phyloP scores from a whole-genome alignment of 2,113 vertebrate species.

The Mustelus asterias region DNA sequence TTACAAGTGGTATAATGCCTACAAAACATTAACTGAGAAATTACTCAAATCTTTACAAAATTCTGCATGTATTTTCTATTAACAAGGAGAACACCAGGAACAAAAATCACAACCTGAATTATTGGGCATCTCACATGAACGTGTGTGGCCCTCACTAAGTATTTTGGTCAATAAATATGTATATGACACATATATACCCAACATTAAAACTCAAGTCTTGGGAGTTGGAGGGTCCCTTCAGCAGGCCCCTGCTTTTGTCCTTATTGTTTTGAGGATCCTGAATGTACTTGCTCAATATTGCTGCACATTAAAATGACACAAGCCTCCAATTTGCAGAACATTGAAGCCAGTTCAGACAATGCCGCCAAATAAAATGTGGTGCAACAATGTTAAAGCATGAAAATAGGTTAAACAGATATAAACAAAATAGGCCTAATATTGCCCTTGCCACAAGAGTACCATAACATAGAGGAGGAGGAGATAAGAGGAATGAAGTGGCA shows the following conservation, averaged over 20 bases:
- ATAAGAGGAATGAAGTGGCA: neutral
- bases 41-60: conserved; percentile 34
- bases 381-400: neutral
- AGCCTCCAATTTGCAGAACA: neutral
- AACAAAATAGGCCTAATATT: neutral
- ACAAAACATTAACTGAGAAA: conserved; percentile 26
- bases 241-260: neutral
- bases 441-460: neutral
- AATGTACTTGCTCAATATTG: conserved; percentile 4
- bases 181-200: neutral
- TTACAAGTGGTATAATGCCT: conserved; percentile 37
- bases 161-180: conserved; percentile 32
- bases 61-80: conserved; percentile 32
- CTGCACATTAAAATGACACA: neutral
- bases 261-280: neutral
- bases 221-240: neutral
- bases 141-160: neutral
- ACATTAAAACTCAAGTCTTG: conserved; percentile 12
- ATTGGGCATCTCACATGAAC: neutral
- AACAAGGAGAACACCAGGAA: conserved; percentile 24
- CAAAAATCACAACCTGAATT: conserved; percentile 24
- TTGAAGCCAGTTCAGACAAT: neutral
- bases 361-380: conserved; percentile 1
- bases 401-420: neutral
- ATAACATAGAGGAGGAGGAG: neutral